Conservation (phyloP, 2,888 invertebrate genomes). For the Hartigia nigra region DNA sequence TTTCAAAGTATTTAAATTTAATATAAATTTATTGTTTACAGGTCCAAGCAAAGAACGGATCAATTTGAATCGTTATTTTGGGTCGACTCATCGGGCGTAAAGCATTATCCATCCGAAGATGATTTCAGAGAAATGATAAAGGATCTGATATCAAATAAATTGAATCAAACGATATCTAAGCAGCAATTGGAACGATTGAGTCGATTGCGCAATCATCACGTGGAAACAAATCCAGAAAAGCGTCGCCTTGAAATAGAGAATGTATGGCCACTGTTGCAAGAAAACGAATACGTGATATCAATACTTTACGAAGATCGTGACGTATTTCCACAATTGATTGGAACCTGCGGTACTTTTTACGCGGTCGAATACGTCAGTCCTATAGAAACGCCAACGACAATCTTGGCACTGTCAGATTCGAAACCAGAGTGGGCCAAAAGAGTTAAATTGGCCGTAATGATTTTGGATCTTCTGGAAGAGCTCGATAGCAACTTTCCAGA, state of each 20-base stretch:
- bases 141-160: conserved; percentile 67
- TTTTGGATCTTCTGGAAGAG: conserved; percentile 72
- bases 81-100: conserved; percentile 63
- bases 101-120: conserved; percentile 68
- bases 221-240: conserved; percentile 61
- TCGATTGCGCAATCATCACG: conserved; percentile 66
- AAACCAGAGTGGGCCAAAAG: conserved; percentile 71
- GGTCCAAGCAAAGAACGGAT: conserved; percentile 57
- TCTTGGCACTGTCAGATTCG: conserved; percentile 68
- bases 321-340: conserved; percentile 74
- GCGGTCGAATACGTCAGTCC: conserved; percentile 74
- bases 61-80: conserved; percentile 66
- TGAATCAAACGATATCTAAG: conserved; percentile 69
- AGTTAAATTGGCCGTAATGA: conserved; percentile 70
- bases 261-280: conserved; percentile 73
- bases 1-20: background rate
- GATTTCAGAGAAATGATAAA: conserved; percentile 69
- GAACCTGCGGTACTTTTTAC: conserved; percentile 76
- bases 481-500: conserved; percentile 72
- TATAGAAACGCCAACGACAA: conserved; percentile 68
- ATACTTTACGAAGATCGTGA: conserved; percentile 71
- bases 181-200: conserved; percentile 68
- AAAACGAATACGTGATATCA: conserved; percentile 75
- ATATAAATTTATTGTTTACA: conserved; percentile 17
- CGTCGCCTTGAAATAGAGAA: conserved; percentile 71